Evolutionary conservation across 2,797 vertebrate genomes (phyloP).

Genomic region (Ctenochaetus hawaiiensis): DNA sequence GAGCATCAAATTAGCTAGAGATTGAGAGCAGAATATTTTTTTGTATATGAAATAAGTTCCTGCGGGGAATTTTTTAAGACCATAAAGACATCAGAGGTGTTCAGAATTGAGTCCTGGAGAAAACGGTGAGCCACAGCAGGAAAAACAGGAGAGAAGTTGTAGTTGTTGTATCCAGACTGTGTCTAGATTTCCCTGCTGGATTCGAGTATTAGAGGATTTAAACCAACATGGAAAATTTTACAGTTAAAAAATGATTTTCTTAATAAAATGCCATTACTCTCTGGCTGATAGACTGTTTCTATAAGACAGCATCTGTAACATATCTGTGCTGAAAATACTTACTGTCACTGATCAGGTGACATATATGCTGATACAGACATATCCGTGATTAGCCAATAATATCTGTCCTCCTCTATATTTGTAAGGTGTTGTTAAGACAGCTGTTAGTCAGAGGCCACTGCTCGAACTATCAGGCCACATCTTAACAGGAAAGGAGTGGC

Average conservation of each 20-base stretch:
- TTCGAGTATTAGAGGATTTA: background rate
- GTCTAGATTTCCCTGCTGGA: background rate
- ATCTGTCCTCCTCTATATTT: background rate
- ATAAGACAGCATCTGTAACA: background rate
- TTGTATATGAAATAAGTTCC: slow-evolving; percentile 14
- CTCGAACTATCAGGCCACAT: slow-evolving; percentile 18
- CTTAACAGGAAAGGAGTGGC: slow-evolving; percentile 1
- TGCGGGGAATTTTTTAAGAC: slow-evolving; percentile 35
- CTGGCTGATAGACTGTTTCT: background rate
- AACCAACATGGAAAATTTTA: background rate
- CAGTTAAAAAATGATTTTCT: background rate
- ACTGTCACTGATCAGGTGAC: background rate
- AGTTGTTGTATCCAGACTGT: background rate
- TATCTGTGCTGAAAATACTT: background rate
- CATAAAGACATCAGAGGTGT: slow-evolving; percentile 20
- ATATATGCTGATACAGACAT: background rate
- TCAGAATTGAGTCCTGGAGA: slow-evolving; percentile 31
- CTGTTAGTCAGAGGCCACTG: slow-evolving; percentile 5
- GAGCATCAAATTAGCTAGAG: slow-evolving; percentile 23
- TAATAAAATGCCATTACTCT: background rate
- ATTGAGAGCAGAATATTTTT: slow-evolving; percentile 21
- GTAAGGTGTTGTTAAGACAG: slow-evolving; percentile 15
- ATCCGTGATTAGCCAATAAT: slow-evolving; percentile 9
- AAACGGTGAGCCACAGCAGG: slow-evolving; percentile 23
- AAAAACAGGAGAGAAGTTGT: slow-evolving; percentile 28